These are phyloP conservation scores for Pseudopipra pipra DNA, from an alignment of 2,113 vertebrate species.

Conservation along the genomic window DNA sequence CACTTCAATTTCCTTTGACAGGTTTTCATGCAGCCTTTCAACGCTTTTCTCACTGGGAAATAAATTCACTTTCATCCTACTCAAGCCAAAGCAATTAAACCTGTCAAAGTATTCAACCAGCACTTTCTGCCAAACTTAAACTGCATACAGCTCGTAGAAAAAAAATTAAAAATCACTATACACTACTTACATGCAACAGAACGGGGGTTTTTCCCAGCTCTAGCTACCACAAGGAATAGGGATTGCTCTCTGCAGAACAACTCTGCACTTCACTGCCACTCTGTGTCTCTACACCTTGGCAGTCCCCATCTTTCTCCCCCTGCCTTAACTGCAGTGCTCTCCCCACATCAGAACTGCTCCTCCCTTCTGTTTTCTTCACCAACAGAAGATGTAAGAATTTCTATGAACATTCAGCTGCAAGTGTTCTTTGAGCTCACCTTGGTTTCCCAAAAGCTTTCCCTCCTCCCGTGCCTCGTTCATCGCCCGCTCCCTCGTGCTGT, in stretches of 20 bases:
- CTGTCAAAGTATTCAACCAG: slow-evolving; percentile 54
- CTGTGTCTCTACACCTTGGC: neutral
- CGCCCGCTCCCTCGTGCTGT: neutral
- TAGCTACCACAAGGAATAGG: neutral
- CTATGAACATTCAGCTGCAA: neutral
- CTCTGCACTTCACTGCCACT: neutral
- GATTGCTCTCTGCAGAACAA: neutral
- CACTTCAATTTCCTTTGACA: slow-evolving; percentile 47
- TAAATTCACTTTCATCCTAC: slow-evolving; percentile 60
- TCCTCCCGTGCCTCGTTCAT: neutral
- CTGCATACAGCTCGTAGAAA: neutral
- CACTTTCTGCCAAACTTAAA: slow-evolving; percentile 52
- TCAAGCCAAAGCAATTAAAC: slow-evolving; percentile 62
- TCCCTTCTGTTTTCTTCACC: neutral
- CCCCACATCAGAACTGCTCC: neutral
- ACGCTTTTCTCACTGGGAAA: slow-evolving; percentile 53
- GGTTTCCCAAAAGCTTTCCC: neutral
- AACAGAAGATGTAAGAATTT: neutral
- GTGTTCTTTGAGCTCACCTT: neutral
- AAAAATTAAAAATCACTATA: neutral
- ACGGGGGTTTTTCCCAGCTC: neutral
- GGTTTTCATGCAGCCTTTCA: slow-evolving; percentile 61
- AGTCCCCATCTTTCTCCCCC: neutral
- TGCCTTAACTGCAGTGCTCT: neutral
- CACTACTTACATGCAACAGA: neutral